Evolutionary conservation across 1,140 invertebrate species (phyloP).

Genomic region (Tribolium madens): DNA sequence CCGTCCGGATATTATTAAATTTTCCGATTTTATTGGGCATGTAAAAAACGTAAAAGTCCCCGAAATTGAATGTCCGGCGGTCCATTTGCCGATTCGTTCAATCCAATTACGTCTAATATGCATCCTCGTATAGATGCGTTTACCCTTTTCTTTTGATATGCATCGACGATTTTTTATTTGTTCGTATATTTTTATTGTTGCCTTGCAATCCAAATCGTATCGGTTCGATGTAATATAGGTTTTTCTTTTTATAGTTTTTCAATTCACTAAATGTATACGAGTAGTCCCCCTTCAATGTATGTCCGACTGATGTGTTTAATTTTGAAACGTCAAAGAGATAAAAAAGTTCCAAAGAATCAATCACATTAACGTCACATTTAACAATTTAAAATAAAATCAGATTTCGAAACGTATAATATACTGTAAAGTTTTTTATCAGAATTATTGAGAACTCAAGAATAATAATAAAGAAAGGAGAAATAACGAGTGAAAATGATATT

Average conservation of each 20-base stretch:
- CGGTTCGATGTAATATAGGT: neutral
- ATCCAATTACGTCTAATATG: constrained; percentile 44
- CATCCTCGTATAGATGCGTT: neutral
- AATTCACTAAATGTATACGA: constrained; percentile 18
- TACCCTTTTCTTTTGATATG: constrained; percentile 12
- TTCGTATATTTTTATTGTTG: constrained; percentile 3
- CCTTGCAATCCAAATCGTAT: neutral
- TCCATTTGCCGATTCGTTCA: constrained; percentile 39
- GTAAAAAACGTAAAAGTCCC: constrained; percentile 35
- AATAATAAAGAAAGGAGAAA: too few species aligned
- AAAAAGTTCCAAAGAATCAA: neutral
- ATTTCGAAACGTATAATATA: neutral
- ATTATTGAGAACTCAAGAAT: too few species aligned
- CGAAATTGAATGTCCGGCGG: constrained; percentile 19
- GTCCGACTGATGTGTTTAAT: neutral
- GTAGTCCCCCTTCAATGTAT: too few species aligned
- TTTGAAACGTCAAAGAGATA: constrained; percentile 7
- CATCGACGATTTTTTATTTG: constrained; percentile 24
- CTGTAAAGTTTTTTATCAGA: too few species aligned
- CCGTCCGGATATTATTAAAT: constrained; percentile 21
- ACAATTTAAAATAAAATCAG: constrained; percentile 18
- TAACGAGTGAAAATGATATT: too few species aligned
- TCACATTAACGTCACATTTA: constrained; percentile 34
- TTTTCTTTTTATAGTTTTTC: constrained; percentile 24
- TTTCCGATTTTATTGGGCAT: constrained; percentile 33